Evolutionary conservation across 2,888 invertebrate genomes (phyloP).

Genomic region (Tolmerus cingulatus): DNA sequence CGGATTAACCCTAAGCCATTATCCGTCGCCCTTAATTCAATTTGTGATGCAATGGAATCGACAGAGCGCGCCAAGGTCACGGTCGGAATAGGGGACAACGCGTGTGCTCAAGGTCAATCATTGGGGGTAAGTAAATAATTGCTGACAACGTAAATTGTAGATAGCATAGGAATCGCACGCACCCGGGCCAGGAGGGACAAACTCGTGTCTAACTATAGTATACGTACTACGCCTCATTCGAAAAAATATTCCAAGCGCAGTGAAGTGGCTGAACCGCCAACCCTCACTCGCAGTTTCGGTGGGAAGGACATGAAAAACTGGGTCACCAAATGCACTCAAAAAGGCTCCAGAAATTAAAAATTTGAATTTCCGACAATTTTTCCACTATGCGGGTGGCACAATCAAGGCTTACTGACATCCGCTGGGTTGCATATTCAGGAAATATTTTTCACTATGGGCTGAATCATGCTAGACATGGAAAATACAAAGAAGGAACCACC

Average conservation of each 20-base stretch:
- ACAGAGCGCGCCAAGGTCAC: background rate
- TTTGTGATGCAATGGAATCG: background rate
- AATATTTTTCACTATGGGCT: background rate
- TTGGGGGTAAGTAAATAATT: background rate
- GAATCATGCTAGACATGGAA: background rate
- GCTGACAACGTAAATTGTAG: background rate
- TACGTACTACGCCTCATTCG: background rate
- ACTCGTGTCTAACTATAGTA: background rate
- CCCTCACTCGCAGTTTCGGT: background rate
- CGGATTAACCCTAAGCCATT: background rate
- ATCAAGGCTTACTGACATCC: background rate
- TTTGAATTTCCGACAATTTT: background rate
- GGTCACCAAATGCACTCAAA: background rate
- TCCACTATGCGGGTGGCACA: background rate
- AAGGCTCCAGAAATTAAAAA: background rate
- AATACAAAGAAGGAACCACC: background rate
- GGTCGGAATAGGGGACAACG: background rate
- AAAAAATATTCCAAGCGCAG: background rate
- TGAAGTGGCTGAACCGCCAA: background rate
- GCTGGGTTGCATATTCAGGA: background rate
- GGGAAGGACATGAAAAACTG: background rate
- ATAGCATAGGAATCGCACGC: background rate
- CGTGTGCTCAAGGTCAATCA: background rate
- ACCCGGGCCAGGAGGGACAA: background rate
- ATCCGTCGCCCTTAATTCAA: background rate